Evolutionary conservation across 1,140 invertebrate species (phyloP), one percentile per base, ranked within the genome.

Genomic region (Ceratosolen solmsi): DNA sequence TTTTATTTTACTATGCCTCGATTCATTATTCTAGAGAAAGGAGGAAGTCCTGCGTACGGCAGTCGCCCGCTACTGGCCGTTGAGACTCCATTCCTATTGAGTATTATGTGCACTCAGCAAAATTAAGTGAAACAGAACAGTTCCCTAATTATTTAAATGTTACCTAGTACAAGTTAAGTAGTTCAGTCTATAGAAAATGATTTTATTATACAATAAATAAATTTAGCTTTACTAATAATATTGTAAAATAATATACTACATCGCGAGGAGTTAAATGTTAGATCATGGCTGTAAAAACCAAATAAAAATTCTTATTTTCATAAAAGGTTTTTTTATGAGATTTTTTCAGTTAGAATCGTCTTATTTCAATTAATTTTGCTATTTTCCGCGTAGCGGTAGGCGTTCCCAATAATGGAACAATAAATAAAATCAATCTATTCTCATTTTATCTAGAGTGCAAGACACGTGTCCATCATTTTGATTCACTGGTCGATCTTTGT

Each of bases 391-490:
- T 75, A 30, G 38, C 81, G 84, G 51, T 80, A 80, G 84, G 84
- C 85, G 80, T 89, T 86, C 82, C 86, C 87, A 87, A 85, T 84
- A 89, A 73, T 49, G 80, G 80, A 90, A 91, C 87, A 91, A 91
- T 90, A 91, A 91, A 91, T 91, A 91, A 90, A 90, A 89, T 90
- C 87, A 89, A 90, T 88, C 89, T 89, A 90, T 88, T 87, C 83
- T 89, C 84, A 85, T 87, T 87, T 84, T 80, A 56, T 38, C 60
- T 65, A 80, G 85, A 88, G 85, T 85, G 86, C 85, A 86, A 87
- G 82, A 88, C 86, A 81, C 82, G 17, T 75, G 83, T 84, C 84
- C 79, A 83, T 88, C 84, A 73, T 84, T 88, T 89, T 87, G 86
- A 88, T 88, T 89, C 82, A 84, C 84, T 85, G 86, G 85, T 89